Base-by-base conservation (phyloP, 1,140 invertebrate genomes). In the Microplitis demolitor region DNA sequence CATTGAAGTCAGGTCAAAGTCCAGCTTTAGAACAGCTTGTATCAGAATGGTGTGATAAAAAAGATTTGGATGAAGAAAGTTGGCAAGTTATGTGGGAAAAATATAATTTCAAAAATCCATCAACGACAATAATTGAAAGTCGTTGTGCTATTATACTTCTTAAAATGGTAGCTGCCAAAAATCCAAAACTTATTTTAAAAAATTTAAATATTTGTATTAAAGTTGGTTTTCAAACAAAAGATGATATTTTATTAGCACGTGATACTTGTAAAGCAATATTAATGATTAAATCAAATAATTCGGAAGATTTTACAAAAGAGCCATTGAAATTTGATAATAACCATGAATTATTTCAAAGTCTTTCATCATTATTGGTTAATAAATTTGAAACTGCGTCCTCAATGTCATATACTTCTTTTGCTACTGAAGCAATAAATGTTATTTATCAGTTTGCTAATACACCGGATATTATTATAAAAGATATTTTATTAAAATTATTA, bases 61-160 rank as follows among this genome's bases (percentile, higher is more conserved):
- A 90, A 0, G 91, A 94, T 63, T 71, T 93, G 5, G 84, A 85
- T 62, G 85, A 79, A 37, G 83, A 88, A 71, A 45, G 87, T 79
- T 83, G 88, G 74, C 81, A 93, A 89, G 89, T 95, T 9, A 87
- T 96, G 39, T 96, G 93, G 92, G 93, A 96, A 83, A 91, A 90
- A 70, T 96, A 94, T 81, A 90, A 93, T 0, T 89, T 92, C 77
- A 95, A 94, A 79, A 89, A 93, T n/a, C 88, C 92, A 24, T 90
- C 91, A 13, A 92, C 91, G 0, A 91, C 91, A 0, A 81, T 88
- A 3, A 87, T 90, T 76, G 91, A 95, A 62, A 92, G 93, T 67
- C 89, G 91, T 58, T 88, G 90, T 13, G 92, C 94, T 2, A 83
- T 96, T 4, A 87, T 92, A 31, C 80, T 97, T 0, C 86, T 96